phyloP scores from a whole-genome alignment of 1,140 invertebrate genomes.

The Lamellibrachia luymesi region DNA sequence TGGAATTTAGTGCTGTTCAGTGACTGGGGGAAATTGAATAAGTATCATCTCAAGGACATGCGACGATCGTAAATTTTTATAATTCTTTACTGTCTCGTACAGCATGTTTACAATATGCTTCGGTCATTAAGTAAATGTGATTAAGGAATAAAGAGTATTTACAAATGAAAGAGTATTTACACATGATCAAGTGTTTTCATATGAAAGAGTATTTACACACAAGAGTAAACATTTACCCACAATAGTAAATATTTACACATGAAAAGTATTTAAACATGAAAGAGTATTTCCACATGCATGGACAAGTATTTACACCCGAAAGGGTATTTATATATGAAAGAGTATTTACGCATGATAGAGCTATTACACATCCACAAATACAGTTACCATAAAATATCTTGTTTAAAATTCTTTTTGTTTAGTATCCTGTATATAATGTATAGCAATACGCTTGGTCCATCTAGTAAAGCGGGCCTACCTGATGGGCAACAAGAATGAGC shows the following conservation, averaged over 20 bases:
- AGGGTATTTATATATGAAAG: not conserved
- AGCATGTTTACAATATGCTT: not conserved
- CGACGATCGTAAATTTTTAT: not conserved
- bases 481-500: slow-evolving; percentile 48
- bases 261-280: not conserved
- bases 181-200: not conserved
- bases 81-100: not conserved
- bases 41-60: too few species aligned
- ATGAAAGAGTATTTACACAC: not conserved
- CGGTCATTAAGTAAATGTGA: not conserved
- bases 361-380: not conserved
- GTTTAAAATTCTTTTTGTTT: not conserved
- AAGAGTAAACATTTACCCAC: too few species aligned
- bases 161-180: not conserved
- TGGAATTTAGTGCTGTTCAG: not conserved
- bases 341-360: not conserved
- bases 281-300: not conserved
- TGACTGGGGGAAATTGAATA: not conserved
- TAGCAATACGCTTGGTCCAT: slow-evolving; percentile 29
- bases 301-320: not conserved
- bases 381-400: not conserved
- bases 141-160: not conserved
- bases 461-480: slow-evolving; percentile 31
- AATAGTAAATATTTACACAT: not conserved
- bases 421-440: too few species aligned